phyloP scores from a whole-genome alignment of 1,140 invertebrate species.

The Chlorops oryzae region DNA sequence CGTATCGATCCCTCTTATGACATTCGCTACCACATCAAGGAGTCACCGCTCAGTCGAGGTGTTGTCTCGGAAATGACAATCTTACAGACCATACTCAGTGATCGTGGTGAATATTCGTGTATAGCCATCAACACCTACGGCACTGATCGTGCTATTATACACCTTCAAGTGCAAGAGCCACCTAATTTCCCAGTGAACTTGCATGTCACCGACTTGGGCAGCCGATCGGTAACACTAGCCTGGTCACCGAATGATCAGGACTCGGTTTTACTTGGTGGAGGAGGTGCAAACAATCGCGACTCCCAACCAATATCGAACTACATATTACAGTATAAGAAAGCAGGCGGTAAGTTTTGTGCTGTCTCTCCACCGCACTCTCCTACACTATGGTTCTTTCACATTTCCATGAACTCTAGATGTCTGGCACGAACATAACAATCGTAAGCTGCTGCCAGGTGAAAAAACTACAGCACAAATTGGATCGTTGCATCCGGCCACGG shows the following conservation, averaged over 20 bases:
- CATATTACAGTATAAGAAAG: conserved; percentile 58
- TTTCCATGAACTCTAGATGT: conserved; percentile 49
- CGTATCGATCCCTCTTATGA: conserved; percentile 51
- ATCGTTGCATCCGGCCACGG: conserved; percentile 59
- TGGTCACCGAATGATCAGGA: conserved; percentile 51
- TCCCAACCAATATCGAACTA: conserved; percentile 55
- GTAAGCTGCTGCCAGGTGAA: conserved; percentile 51
- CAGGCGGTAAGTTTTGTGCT: conserved; percentile 48
- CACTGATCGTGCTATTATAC: conserved; percentile 58
- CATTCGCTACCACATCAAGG: conserved; percentile 51
- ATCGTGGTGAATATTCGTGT: conserved; percentile 65
- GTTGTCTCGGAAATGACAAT: conserved; percentile 58
- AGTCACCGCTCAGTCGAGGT: conserved; percentile 50
- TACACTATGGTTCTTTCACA: not conserved
- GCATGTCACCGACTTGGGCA: conserved; percentile 54
- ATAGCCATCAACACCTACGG: conserved; percentile 63
- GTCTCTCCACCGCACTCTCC: not conserved
- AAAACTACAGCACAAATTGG: conserved; percentile 54
- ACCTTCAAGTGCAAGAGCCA: conserved; percentile 61
- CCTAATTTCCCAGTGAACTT: conserved; percentile 60
- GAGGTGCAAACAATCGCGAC: conserved; percentile 38
- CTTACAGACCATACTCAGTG: conserved; percentile 54
- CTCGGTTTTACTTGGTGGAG: conserved; percentile 19
- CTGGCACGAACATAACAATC: conserved; percentile 54
- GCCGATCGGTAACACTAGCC: conserved; percentile 54